Evolutionary conservation across 2,888 invertebrate genomes (phyloP).

Genomic region (Cyclophora albipunctata): DNA sequence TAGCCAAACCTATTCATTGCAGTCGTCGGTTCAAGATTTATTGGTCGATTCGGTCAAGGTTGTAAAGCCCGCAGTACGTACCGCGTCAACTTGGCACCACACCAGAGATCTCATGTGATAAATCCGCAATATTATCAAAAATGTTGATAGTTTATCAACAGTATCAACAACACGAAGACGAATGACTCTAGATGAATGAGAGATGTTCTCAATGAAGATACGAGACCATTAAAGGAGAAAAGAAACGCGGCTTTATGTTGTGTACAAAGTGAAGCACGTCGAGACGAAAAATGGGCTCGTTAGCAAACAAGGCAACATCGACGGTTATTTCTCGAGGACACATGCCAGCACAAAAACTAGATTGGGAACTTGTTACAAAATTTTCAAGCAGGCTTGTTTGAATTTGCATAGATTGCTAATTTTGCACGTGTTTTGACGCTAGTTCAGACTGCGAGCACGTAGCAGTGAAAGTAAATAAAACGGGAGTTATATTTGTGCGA

Average conservation of each 20-base stretch:
- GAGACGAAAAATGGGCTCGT: constrained; percentile 35
- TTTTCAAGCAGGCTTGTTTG: constrained; percentile 17
- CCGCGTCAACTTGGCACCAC: constrained; percentile 50
- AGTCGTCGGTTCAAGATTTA: constrained; percentile 36
- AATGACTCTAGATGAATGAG: constrained; percentile 4
- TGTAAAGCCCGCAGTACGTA: constrained; percentile 58
- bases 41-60: constrained; percentile 59
- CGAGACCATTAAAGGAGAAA: too few species aligned
- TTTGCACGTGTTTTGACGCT: constrained; percentile 29
- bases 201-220: constrained; percentile 4
- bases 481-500: constrained; percentile 23
- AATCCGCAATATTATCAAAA: constrained; percentile 17
- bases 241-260: too few species aligned
- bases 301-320: constrained; percentile 46
- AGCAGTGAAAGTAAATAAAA: constrained; percentile 32
- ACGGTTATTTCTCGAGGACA: constrained; percentile 70
- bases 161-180: constrained; percentile 1
- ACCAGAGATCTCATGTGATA: constrained; percentile 37
- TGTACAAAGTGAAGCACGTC: constrained; percentile 3
- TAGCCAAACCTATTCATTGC: constrained; percentile 32
- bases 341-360: constrained; percentile 49
- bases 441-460: constrained; percentile 19
- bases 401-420: constrained; percentile 33
- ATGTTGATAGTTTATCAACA: constrained; percentile 1
- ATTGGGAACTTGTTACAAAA: constrained; percentile 46